These are phyloP conservation scores for Scaptomyza graminum DNA, from an alignment of 1,140 invertebrate species.

Conservation along the genomic window DNA sequence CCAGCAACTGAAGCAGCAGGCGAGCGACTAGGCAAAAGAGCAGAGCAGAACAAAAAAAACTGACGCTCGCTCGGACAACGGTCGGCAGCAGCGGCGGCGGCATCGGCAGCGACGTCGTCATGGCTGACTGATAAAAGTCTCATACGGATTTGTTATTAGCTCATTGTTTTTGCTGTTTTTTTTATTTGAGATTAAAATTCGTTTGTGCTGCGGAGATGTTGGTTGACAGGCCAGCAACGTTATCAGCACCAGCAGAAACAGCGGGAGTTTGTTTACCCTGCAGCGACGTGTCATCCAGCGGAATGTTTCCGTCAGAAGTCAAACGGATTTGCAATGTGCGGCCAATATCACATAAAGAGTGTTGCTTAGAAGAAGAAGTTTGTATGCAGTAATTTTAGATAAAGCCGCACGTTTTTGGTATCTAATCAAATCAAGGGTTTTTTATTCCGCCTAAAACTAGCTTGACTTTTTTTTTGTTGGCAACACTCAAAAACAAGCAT, in stretches of 20 bases:
- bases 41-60: constrained; percentile 10
- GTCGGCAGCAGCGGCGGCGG: constrained; percentile 4
- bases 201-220: constrained; percentile 36
- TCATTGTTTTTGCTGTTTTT: constrained; percentile 46
- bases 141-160: constrained; percentile 60
- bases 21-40: constrained; percentile 47
- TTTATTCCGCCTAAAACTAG: not conserved
- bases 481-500: not conserved
- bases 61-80: constrained; percentile 33
- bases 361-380: not conserved
- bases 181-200: constrained; percentile 52
- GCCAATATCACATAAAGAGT: not conserved
- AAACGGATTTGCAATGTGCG: constrained; percentile 19
- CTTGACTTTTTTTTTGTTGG: not conserved
- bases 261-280: constrained; percentile 48
- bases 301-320: constrained; percentile 36
- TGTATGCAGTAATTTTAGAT: not conserved
- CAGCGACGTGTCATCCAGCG: constrained; percentile 43
- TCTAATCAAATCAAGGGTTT: not conserved
- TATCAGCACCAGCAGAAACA: constrained; percentile 27
- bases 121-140: constrained; percentile 67
- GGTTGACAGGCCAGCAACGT: constrained; percentile 33
- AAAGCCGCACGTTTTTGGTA: not conserved
- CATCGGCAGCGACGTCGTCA: constrained; percentile 49
- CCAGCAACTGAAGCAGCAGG: constrained; percentile 55